Percentiles rank a stretch among this genome's conserved stretches.
Evolutionary conservation across 2,888 invertebrate species (phyloP).

Genomic region (Seladonia tumulorum): DNA sequence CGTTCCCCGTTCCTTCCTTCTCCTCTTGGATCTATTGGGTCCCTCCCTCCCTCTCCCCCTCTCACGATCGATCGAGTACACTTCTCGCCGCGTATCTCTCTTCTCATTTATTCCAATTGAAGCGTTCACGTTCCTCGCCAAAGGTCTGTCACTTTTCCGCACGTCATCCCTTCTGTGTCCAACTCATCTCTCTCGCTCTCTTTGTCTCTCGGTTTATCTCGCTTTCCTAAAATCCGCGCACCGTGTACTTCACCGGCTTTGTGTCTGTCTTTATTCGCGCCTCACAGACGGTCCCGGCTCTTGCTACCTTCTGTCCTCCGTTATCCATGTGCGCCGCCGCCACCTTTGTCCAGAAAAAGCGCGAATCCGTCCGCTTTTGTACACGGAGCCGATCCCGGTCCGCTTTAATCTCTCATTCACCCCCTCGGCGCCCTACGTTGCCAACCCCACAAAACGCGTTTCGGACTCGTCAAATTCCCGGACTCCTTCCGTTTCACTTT

Average conservation of each 20-base stretch:
- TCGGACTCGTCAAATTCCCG: not conserved
- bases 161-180: not conserved
- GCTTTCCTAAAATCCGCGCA: not conserved
- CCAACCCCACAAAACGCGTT: not conserved
- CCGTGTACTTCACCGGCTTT: not conserved
- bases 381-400: not conserved
- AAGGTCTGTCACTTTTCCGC: constrained; percentile 23
- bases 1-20: not conserved
- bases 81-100: not conserved
- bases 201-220: not conserved
- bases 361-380: constrained; percentile 17
- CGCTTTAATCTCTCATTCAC: constrained; percentile 14
- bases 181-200: not conserved
- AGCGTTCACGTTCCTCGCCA: not conserved
- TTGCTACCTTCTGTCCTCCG: not conserved
- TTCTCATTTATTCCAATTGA: not conserved
- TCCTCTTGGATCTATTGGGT: not conserved
- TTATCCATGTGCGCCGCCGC: constrained; percentile 14
- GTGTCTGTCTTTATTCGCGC: constrained; percentile 18
- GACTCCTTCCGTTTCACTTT: not conserved
- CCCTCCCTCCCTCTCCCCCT: not conserved
- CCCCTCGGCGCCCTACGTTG: not conserved
- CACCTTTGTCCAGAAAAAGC: constrained; percentile 25
- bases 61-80: not conserved
- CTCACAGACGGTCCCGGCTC: constrained; percentile 16